Evolutionary conservation across 2,113 vertebrate species (phyloP).

Genomic region (Pluvialis apricaria): DNA sequence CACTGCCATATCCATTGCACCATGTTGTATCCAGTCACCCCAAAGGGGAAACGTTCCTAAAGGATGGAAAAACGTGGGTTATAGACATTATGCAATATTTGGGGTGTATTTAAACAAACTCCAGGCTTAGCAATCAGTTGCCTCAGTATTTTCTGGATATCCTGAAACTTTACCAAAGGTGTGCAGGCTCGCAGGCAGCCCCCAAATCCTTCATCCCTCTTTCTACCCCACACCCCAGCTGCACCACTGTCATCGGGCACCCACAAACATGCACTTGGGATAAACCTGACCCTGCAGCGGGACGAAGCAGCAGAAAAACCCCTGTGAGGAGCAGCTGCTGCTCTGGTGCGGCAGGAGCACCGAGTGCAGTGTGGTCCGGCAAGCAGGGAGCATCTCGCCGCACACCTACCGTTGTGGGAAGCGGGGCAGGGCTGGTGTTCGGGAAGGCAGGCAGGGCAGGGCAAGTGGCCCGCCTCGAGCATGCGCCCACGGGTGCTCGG

Average conservation of each 20-base stretch:
- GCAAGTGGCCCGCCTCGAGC: not conserved
- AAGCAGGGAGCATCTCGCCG: not conserved
- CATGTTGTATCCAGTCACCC: not conserved
- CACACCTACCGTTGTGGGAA: not conserved
- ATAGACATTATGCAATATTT: not conserved
- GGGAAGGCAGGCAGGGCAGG: not conserved
- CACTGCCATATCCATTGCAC: rapidly evolving
- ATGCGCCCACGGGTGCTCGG: rapidly evolving
- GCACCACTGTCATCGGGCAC: not conserved
- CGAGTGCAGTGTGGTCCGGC: rapidly evolving
- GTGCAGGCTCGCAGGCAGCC: not conserved
- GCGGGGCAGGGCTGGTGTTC: not conserved
- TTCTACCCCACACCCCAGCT: rapidly evolving
- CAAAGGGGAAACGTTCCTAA: not conserved
- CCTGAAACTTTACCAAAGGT: not conserved
- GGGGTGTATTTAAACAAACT: not conserved
- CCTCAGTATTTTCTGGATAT: not conserved
- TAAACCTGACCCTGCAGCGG: not conserved
- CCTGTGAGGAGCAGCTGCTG: not conserved
- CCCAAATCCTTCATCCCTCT: not conserved
- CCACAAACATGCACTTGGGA: not conserved
- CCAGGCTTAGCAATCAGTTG: not conserved
- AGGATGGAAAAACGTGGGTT: not conserved
- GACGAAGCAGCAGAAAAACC: not conserved
- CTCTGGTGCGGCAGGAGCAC: not conserved